A percentile compares a stretch with the other conserved stretches of the same genome.
Conservation (phyloP, 1,140 invertebrate species). For the Eriosoma lanigerum region DNA sequence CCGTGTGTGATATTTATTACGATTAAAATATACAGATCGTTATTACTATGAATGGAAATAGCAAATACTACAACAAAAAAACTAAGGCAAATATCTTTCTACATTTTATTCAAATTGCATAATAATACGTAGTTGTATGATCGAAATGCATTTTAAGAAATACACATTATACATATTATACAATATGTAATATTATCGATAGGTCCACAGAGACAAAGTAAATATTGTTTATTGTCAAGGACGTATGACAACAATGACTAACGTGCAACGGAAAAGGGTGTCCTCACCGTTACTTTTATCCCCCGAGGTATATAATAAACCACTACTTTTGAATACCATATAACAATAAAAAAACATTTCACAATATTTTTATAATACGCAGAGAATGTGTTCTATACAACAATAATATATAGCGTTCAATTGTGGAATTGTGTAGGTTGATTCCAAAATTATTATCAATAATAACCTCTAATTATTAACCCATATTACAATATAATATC, state of each 20-base stretch:
- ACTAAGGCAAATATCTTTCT: too few relatives aligned
- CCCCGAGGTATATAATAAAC: neutral
- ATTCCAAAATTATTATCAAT: neutral
- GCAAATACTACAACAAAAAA: too few relatives aligned
- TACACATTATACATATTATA: neutral
- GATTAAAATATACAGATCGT: too few relatives aligned
- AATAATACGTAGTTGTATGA: neutral
- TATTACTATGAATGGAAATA: too few relatives aligned
- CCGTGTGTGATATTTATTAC: too few relatives aligned
- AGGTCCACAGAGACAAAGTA: neutral
- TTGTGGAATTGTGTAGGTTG: neutral
- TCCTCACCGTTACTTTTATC: neutral
- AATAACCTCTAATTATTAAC: too few relatives aligned
- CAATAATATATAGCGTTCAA: neutral
- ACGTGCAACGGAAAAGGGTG: neutral
- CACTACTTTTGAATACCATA: neutral
- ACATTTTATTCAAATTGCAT: too few relatives aligned
- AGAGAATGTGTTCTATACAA: neutral
- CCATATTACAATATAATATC: too few relatives aligned
- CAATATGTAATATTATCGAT: neutral
- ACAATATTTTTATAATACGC: neutral
- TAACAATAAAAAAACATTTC: neutral
- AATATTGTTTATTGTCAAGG: slow-evolving; percentile 1
- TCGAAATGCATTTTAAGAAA: neutral
- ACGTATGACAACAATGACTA: neutral